These are phyloP conservation scores for Erebia epiphron DNA, from an alignment of 2,888 invertebrate species.

Conservation along the genomic window DNA sequence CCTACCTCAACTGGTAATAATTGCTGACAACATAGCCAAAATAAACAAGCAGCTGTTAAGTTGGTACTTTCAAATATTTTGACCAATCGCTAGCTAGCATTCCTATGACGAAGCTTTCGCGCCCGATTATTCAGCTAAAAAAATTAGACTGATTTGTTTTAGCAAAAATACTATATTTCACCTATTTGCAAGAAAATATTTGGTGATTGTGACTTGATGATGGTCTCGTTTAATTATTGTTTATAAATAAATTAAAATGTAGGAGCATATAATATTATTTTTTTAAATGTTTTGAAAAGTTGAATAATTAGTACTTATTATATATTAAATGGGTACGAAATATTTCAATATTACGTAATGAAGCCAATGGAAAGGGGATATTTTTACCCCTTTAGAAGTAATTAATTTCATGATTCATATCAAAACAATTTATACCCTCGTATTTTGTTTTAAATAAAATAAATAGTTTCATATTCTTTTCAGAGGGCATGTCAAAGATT, in stretches of 20 bases:
- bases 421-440: background rate
- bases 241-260: background rate
- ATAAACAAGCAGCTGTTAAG: slow-evolving; percentile 56
- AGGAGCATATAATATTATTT: background rate
- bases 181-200: background rate
- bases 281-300: background rate
- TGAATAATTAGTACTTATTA: background rate
- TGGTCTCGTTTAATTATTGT: background rate
- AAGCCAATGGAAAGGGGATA: background rate
- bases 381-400: background rate
- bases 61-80: slow-evolving; percentile 67
- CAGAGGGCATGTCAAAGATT: slow-evolving; percentile 18
- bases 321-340: background rate
- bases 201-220: background rate
- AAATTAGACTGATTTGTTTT: slow-evolving; percentile 52
- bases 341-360: slow-evolving; percentile 15
- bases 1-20: slow-evolving; percentile 77
- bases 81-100: slow-evolving; percentile 61
- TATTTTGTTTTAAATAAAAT: background rate
- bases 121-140: slow-evolving; percentile 69
- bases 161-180: slow-evolving; percentile 2
- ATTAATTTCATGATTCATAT: background rate
- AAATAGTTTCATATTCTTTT: background rate
- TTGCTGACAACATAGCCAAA: slow-evolving; percentile 79
- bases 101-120: slow-evolving; percentile 74